Evolutionary conservation across 2,888 invertebrate genomes (phyloP).

Genomic region (Drosophila kanekoi): DNA sequence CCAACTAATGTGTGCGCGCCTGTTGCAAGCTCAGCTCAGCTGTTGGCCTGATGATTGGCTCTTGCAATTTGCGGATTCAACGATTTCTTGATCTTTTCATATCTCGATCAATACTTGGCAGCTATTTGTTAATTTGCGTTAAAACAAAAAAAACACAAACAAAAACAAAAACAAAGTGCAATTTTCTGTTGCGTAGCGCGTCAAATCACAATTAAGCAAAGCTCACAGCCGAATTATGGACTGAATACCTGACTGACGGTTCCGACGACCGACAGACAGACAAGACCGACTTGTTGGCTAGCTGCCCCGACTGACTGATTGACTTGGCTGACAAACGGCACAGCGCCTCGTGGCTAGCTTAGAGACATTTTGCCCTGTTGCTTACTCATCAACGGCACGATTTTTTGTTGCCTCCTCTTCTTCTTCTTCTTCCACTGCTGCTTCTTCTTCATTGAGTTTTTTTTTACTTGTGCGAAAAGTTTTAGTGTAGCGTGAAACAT

Average conservation of each 20-base stretch:
- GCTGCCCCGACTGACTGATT: slow-evolving; percentile 18
- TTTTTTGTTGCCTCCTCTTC: slow-evolving; percentile 26
- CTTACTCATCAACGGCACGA: slow-evolving; percentile 71
- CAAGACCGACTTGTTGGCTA: slow-evolving; percentile 5
- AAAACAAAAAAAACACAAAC: neutral
- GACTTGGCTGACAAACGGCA: slow-evolving; percentile 42
- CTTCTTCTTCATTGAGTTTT: slow-evolving; percentile 23
- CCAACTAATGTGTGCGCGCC: slow-evolving; percentile 22
- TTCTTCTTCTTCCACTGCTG: slow-evolving; percentile 3
- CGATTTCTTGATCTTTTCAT: slow-evolving; percentile 38
- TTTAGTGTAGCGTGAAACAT: slow-evolving; percentile 79
- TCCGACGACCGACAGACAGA: slow-evolving; percentile 3
- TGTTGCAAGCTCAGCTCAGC: slow-evolving; percentile 41
- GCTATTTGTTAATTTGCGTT: slow-evolving; percentile 57
- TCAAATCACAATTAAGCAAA: slow-evolving; percentile 48
- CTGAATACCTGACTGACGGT: slow-evolving; percentile 6
- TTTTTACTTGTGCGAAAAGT: slow-evolving; percentile 63
- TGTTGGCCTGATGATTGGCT: slow-evolving; percentile 26
- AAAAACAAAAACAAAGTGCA: slow-evolving; percentile 39
- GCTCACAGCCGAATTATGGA: slow-evolving; percentile 37
- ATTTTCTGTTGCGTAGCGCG: slow-evolving; percentile 64
- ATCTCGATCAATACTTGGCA: slow-evolving; percentile 38
- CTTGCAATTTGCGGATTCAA: slow-evolving; percentile 27
- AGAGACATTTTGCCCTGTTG: slow-evolving; percentile 42
- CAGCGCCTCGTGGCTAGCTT: slow-evolving; percentile 22